A percentile compares a stretch with the other conserved stretches of the same genome.
Conservation (phyloP, 92 coral and sea anemone genomes). For the Umimayanthus chanpuru region DNA sequence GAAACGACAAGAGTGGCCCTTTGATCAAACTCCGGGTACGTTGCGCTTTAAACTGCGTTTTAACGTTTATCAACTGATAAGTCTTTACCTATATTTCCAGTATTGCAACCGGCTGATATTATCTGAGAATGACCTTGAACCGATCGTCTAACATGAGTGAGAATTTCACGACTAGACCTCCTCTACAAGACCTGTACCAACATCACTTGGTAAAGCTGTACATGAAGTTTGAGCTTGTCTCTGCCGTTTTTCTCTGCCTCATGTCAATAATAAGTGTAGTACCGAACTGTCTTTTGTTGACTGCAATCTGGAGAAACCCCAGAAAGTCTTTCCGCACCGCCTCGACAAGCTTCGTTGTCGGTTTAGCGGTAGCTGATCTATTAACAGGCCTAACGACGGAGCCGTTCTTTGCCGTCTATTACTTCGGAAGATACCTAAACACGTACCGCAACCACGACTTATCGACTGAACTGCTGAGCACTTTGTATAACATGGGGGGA, state of each 20-base stretch:
- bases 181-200: neutral
- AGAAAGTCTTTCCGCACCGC: conserved; percentile 73
- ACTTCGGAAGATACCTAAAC: conserved; percentile 54
- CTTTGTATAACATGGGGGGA: conserved; percentile 63
- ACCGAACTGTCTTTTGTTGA: conserved; percentile 68
- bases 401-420: conserved; percentile 76
- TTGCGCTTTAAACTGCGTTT: neutral
- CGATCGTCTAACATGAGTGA: neutral
- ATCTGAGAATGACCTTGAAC: neutral
- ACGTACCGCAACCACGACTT: conserved; percentile 10
- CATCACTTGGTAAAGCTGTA: conserved; percentile 51
- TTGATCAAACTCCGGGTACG: neutral
- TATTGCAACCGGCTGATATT: neutral
- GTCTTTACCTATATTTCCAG: neutral
- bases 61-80: neutral
- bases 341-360: conserved; percentile 70
- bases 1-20: neutral
- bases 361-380: conserved; percentile 81
- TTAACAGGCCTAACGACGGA: conserved; percentile 77
- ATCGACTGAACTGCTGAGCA: conserved; percentile 10
- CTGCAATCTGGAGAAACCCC: conserved; percentile 76
- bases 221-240: conserved; percentile 73
- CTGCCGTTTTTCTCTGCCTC: conserved; percentile 63
- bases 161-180: neutral
- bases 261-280: conserved; percentile 68